phyloP scores from a whole-genome alignment of 2,888 invertebrate genomes.

The Ormyrus labotus region DNA sequence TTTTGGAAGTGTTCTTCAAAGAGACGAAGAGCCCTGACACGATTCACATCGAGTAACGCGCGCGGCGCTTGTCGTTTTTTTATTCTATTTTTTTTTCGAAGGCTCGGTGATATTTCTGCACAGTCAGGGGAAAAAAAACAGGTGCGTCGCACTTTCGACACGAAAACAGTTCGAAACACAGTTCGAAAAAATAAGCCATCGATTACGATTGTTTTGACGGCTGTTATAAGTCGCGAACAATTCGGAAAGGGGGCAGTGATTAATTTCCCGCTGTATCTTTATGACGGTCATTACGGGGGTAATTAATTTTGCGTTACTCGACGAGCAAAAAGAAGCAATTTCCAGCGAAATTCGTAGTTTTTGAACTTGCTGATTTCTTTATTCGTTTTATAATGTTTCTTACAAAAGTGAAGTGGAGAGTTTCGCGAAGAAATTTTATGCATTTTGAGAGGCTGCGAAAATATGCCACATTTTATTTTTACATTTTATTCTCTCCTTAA shows the following conservation, averaged over 20 bases:
- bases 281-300: constrained; percentile 1
- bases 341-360: constrained; percentile 26
- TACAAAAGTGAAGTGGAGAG: neutral
- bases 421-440: neutral
- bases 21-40: no score
- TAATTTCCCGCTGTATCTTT: constrained; percentile 10
- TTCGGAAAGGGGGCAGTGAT: neutral
- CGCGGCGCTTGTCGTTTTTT: no score
- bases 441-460: neutral
- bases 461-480: neutral
- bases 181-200: neutral
- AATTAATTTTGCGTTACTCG: constrained; percentile 20
- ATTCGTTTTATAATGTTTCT: neutral
- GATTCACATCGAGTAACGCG: no score
- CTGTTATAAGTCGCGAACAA: neutral
- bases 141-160: no score
- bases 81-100: no score
- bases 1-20: no score
- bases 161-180: no score
- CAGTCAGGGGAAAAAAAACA: no score
- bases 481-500: neutral
- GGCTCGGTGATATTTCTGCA: no score
- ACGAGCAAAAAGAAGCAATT: neutral
- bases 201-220: constrained; percentile 13
- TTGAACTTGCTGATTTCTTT: constrained; percentile 17